Base-by-base conservation (phyloP, 2,888 invertebrate genomes). In the Chromoteleia sp. region DNA sequence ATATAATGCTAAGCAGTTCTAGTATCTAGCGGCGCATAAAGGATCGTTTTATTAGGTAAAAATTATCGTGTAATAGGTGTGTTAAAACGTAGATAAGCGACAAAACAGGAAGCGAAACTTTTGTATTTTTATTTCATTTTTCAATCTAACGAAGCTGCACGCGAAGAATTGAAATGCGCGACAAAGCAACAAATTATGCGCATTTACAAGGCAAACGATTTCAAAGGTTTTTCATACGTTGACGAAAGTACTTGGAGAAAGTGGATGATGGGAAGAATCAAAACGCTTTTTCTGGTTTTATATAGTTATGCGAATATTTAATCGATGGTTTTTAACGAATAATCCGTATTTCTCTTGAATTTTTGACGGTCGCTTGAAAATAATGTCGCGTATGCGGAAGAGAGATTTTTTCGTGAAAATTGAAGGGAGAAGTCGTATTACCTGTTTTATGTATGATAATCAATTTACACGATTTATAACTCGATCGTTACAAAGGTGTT, bases 31-130 rank as follows among this genome's bases (percentile, higher is more conserved):
- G 19, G 45, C 10, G 17, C 12, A 50, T 29, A 50, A 12, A 25
- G 25, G 25, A 50, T 50, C 12, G 12, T 17, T 50, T 50, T 12
- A 50, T 50, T 50, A 50, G 10, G 25, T 29, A 50, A 50, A 50
- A 50, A 12, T 12, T 1, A 0, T 25, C 25, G 12, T 43, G 7
- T 43, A 43, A 43, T 8, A 17, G 43, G 6, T 17, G 17, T 43
- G 10, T 43, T 43, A 5, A 17, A 43, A 17, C 15, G 1, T 43
- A 8, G 43, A 43, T 43, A 43, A 43, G 43, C 17, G 17, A 17
- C 43, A 17, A 43, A 43, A 43, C 43, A 17, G 43, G 17, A 43
- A 43, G 17, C 12, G 39, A 12, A 12, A 2, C 43, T 43, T 43
- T 43, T 43, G 43, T 43, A 7, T 8, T 15, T 43, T 17, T 6